A percentile compares a stretch with the other conserved stretches of the same genome.
phyloP scores from a whole-genome alignment of 2,888 invertebrate genomes.

The Cloeon dipterum region DNA sequence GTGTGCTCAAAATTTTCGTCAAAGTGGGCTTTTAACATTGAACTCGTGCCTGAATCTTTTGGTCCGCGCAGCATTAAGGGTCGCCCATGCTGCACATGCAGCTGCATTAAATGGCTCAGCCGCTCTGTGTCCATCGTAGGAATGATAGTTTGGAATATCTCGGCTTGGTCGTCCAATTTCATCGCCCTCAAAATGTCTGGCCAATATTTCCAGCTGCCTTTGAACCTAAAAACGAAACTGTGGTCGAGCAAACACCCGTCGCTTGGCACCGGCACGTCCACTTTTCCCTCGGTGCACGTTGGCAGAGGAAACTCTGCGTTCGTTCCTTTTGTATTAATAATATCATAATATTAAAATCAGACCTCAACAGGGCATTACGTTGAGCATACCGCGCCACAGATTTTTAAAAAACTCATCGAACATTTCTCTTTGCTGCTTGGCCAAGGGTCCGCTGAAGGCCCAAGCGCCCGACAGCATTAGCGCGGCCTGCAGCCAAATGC shows the following conservation, averaged over 20 bases:
- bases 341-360: not conserved
- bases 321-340: slow-evolving; percentile 9
- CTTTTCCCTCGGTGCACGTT: slow-evolving; percentile 28
- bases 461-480: slow-evolving; percentile 53
- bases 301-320: slow-evolving; percentile 28
- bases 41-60: slow-evolving; percentile 68
- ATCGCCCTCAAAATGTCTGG: slow-evolving; percentile 42
- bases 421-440: slow-evolving; percentile 38
- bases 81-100: slow-evolving; percentile 31
- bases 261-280: slow-evolving; percentile 49
- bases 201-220: slow-evolving; percentile 77
- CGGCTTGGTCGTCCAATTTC: slow-evolving; percentile 26
- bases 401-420: slow-evolving; percentile 22
- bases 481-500: slow-evolving; percentile 51
- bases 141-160: slow-evolving; percentile 40
- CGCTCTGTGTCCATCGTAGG: slow-evolving; percentile 67
- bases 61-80: slow-evolving; percentile 57
- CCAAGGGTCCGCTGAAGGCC: slow-evolving; percentile 66
- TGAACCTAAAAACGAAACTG: slow-evolving; percentile 53
- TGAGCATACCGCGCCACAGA: slow-evolving; percentile 12
- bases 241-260: slow-evolving; percentile 66
- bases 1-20: no score
- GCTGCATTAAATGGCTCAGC: slow-evolving; percentile 11
- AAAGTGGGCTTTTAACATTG: no score
- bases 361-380: not conserved